Evolutionary conservation across 2,113 vertebrate species (phyloP).

Genomic region (Cynopterus brachyotis): DNA sequence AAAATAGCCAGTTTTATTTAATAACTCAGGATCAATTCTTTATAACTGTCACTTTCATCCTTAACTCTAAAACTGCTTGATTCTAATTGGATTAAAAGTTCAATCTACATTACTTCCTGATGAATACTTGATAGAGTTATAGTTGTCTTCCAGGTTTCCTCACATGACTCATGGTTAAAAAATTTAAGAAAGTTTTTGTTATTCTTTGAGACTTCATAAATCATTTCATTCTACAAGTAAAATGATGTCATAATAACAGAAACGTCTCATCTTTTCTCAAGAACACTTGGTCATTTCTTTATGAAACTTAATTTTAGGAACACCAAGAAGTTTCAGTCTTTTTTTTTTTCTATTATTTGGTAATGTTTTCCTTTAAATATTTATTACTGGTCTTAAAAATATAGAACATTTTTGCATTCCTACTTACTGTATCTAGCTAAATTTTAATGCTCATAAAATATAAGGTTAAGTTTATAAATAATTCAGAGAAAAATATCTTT

Average conservation of each 20-base stretch:
- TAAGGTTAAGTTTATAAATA: neutral
- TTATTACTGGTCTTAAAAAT: neutral
- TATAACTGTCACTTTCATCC: neutral
- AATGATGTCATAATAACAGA: neutral
- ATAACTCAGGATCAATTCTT: neutral
- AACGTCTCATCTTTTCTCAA: neutral
- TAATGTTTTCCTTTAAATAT: neutral
- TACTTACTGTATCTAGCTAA: neutral
- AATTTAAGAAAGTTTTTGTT: neutral
- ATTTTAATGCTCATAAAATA: neutral
- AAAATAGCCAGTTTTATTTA: neutral
- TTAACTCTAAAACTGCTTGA: neutral
- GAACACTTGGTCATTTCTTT: neutral
- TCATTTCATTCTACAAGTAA: neutral
- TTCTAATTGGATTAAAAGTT: neutral
- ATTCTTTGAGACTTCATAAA: neutral
- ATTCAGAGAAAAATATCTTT: neutral
- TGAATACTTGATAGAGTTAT: neutral
- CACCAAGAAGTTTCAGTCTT: neutral
- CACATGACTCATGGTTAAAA: neutral
- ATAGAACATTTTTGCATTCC: neutral
- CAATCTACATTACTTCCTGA: neutral
- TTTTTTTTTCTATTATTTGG: neutral
- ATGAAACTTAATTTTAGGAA: neutral
- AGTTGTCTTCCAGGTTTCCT: neutral